phyloP scores from a whole-genome alignment of 2,888 invertebrate species.

The Athalia cordata region DNA sequence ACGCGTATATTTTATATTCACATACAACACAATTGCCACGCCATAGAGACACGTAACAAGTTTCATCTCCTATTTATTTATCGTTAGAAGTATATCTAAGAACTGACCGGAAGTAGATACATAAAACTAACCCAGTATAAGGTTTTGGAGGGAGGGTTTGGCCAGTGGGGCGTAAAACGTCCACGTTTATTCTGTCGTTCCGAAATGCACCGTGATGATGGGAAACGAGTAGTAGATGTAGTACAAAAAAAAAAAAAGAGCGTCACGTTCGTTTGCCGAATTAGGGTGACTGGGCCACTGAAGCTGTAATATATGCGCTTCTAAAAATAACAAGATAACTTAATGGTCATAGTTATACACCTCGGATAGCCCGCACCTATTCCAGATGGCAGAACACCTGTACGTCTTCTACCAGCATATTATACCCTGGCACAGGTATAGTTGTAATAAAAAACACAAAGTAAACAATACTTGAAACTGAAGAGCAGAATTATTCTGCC shows the following conservation, averaged over 20 bases:
- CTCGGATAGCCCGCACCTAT: neutral
- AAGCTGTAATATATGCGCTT: neutral
- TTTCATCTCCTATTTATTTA: neutral
- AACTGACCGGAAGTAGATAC: constrained; percentile 43
- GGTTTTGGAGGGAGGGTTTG: too few species aligned
- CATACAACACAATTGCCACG: too few species aligned
- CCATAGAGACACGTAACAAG: neutral
- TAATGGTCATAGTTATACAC: neutral
- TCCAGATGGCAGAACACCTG: constrained; percentile 44
- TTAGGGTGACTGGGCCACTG: constrained; percentile 15
- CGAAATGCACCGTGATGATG: neutral
- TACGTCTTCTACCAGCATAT: constrained; percentile 14
- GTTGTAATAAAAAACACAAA: too few species aligned
- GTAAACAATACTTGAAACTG: too few species aligned
- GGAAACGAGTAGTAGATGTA: too few species aligned
- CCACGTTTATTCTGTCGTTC: neutral
- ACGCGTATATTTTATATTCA: neutral
- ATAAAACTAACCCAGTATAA: neutral
- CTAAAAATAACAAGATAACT: neutral
- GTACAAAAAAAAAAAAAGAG: neutral
- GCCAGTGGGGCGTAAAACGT: neutral
- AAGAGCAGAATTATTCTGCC: too few species aligned
- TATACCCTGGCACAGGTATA: too few species aligned
- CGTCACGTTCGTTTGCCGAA: constrained; percentile 26
- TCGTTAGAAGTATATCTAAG: constrained; percentile 23